These are phyloP conservation scores for Cossypha polioptera DNA, from an alignment of 2,797 vertebrate genomes.

Conservation along the genomic window DNA sequence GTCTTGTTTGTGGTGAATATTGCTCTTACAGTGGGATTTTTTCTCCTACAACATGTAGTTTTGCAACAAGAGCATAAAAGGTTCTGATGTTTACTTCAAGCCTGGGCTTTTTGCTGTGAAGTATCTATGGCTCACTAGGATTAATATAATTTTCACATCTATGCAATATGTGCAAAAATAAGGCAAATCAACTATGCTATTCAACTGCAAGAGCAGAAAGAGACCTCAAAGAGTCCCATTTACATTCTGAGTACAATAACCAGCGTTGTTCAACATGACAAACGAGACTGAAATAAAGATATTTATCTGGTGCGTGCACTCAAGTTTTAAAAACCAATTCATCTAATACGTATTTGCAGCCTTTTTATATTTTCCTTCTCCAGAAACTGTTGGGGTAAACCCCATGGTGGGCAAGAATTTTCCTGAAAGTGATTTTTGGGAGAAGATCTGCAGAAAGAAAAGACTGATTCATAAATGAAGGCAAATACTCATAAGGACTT, in stretches of 20 bases:
- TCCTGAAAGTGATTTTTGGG: neutral
- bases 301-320: neutral
- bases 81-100: neutral
- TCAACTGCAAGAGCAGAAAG: neutral
- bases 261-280: neutral
- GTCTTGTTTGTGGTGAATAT: neutral
- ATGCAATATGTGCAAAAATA: neutral
- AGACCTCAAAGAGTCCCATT: neutral
- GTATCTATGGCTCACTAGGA: neutral
- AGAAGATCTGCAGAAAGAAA: neutral
- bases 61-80: neutral
- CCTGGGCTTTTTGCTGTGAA: neutral
- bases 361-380: neutral
- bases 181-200: neutral
- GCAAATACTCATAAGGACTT: neutral
- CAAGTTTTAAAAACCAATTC: neutral
- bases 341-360: neutral
- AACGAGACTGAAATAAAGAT: neutral
- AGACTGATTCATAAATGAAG: neutral
- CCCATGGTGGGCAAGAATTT: neutral
- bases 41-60: neutral
- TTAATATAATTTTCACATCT: neutral
- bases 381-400: neutral
- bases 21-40: neutral
- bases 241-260: neutral